Evolutionary conservation across 2,888 invertebrate genomes (phyloP), one percentile per base, ranked within the genome.

Genomic region (Eristalis intricaria): DNA sequence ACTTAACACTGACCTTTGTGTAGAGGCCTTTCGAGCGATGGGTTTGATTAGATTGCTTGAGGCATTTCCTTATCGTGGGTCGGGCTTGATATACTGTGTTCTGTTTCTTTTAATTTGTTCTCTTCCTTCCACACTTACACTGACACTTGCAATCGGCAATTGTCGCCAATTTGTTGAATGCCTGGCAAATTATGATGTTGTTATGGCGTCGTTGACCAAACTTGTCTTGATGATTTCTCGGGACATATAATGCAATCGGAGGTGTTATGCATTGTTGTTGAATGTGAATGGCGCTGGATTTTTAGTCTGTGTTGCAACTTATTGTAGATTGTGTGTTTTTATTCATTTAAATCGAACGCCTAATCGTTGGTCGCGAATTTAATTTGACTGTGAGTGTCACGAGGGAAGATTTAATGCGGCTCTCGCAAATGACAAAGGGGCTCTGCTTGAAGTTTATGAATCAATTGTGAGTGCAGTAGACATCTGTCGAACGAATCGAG

Each of bases 1-100:
- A 58, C 68, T 76, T 80, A 71, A 81, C 71, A 77, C 81, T 81
- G 76, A 77, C 73, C 81, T 75, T 32, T 40, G 64, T 74, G 38
- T 64, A 29, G 26, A 74, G 68, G 19, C 73, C 80, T 75, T 22
- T 15, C 19, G 15, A 43, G 43, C 32, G 40, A 58, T 76, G 32
- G 69, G 40, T 43, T 26, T 32, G 4, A 38, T 40, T 2, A 13
- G 15, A 56, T 11, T 15, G 68, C 22, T 77, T 38, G 23, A 29
- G 32, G 65, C 70, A 66, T 66, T 60, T n/a, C 58, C 50, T 75
- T 69, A 74, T 79, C 63, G 69, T 22, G 8, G 32, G 4, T 22
- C 19, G 7, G 26, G 26, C 43, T 11, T 56, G 29, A 29, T 3
- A 19, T 43, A 66, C 13, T 10, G 8, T 50, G 66, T 68, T 43